Evolutionary conservation across 2,113 vertebrate genomes (phyloP).

Genomic region (Pterocles burchelli): DNA sequence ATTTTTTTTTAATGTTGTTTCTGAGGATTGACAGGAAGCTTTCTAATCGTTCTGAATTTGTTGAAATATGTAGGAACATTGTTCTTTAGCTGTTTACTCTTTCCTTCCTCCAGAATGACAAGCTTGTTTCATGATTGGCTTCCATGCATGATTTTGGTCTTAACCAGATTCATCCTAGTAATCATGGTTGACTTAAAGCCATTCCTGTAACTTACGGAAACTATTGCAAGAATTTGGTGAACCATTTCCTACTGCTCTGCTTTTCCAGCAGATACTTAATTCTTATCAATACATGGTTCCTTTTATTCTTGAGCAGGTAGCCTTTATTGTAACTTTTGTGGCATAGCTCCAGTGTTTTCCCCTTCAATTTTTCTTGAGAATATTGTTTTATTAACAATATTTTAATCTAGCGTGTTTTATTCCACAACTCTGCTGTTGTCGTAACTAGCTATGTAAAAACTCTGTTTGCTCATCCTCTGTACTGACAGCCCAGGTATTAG

Average conservation of each 20-base stretch:
- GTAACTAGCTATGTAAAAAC: neutral
- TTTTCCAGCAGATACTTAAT: neutral
- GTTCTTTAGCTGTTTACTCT: neutral
- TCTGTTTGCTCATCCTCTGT: neutral
- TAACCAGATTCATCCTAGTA: conserved; percentile 45
- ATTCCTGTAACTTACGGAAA: neutral
- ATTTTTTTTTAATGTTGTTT: neutral
- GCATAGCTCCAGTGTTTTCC: neutral
- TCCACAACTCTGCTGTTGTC: neutral
- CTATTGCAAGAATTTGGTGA: conserved; percentile 7
- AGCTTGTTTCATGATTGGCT: neutral
- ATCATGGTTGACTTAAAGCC: conserved; percentile 36
- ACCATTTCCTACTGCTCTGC: neutral
- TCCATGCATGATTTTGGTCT: conserved; percentile 34
- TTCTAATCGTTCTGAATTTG: neutral
- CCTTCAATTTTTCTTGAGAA: neutral
- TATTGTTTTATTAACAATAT: neutral
- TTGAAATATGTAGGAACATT: neutral
- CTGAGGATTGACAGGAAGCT: neutral
- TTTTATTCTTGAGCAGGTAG: neutral
- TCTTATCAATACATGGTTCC: neutral
- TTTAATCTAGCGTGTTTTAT: neutral
- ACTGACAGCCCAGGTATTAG: conserved; percentile 22
- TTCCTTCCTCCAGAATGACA: neutral
- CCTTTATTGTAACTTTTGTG: neutral